Evolutionary conservation across 2,113 vertebrate genomes (phyloP).

Genomic region (Cottus gobio): DNA sequence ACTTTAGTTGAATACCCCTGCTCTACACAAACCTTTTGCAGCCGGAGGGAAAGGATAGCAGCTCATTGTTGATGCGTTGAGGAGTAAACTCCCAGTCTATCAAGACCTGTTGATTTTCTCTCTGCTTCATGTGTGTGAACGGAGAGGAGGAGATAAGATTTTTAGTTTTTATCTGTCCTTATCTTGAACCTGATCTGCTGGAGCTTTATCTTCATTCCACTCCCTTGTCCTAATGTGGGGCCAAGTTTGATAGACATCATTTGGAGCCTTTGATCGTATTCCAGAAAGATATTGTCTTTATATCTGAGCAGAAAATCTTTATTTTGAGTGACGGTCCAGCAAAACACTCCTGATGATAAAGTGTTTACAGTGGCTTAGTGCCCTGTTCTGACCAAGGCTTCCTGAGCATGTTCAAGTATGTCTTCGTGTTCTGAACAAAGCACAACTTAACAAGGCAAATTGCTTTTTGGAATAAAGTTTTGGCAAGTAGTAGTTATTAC

Average conservation of each 20-base stretch:
- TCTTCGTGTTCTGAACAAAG: slow-evolving; percentile 19
- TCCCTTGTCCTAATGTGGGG: slow-evolving; percentile 45
- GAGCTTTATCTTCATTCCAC: slow-evolving; percentile 49
- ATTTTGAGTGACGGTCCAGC: slow-evolving; percentile 55
- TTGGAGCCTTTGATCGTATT: slow-evolving; percentile 25
- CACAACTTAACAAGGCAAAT: slow-evolving; percentile 13
- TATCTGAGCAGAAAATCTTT: slow-evolving; percentile 29
- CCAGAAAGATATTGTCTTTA: slow-evolving; percentile 57
- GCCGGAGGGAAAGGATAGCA: slow-evolving; percentile 55
- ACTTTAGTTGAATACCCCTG: too few species aligned
- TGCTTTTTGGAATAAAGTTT: slow-evolving; percentile 13
- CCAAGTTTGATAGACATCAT: slow-evolving; percentile 39
- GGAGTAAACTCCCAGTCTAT: slow-evolving; percentile 30
- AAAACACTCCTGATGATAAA: slow-evolving; percentile 18
- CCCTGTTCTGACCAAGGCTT: not conserved
- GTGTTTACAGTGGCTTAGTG: slow-evolving; percentile 15
- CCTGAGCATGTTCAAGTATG: slow-evolving; percentile 1
- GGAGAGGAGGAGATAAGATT: slow-evolving; percentile 27
- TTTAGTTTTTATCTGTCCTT: slow-evolving; percentile 28
- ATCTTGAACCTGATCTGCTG: slow-evolving; percentile 56
- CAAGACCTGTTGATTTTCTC: slow-evolving; percentile 30
- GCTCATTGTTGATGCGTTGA: slow-evolving; percentile 50
- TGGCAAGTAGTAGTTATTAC: slow-evolving; percentile 41
- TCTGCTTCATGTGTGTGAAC: slow-evolving; percentile 37
- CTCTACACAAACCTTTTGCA: slow-evolving; percentile 68